phyloP scores from a whole-genome alignment of 2,888 invertebrate species.

The Mythimna impura region DNA sequence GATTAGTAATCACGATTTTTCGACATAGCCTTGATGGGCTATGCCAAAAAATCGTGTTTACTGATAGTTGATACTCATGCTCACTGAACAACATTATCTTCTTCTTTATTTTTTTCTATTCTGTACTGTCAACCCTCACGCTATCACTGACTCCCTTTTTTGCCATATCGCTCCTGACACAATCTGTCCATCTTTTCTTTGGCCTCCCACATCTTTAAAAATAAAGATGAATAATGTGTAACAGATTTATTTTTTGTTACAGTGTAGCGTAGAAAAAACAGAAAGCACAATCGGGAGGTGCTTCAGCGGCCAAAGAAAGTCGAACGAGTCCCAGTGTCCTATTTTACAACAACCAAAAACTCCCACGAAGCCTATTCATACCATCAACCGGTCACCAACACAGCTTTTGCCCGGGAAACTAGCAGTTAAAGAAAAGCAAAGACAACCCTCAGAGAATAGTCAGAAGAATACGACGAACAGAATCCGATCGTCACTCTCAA shows the following conservation, averaged over 20 bases:
- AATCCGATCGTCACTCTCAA: slow-evolving; percentile 86
- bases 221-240: background rate
- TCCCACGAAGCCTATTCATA: slow-evolving; percentile 87
- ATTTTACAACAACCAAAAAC: slow-evolving; percentile 91
- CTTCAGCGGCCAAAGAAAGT: slow-evolving; percentile 92
- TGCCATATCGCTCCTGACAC: no score
- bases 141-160: no score
- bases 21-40: background rate
- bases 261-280: slow-evolving; percentile 92
- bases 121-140: no score
- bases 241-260: slow-evolving; percentile 83
- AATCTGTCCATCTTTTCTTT: no score
- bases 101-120: no score
- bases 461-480: slow-evolving; percentile 83
- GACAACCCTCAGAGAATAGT: slow-evolving; percentile 83
- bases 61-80: no score
- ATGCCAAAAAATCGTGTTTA: no score
- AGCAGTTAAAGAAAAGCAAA: slow-evolving; percentile 77
- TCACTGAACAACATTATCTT: no score
- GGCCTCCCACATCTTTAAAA: background rate
- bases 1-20: background rate
- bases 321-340: slow-evolving; percentile 94
- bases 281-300: slow-evolving; percentile 91
- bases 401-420: slow-evolving; percentile 85
- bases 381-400: slow-evolving; percentile 83